These are phyloP conservation scores for Periophthalmodon schlosseri DNA, from an alignment of 2,113 vertebrate genomes.

Conservation along the genomic window DNA sequence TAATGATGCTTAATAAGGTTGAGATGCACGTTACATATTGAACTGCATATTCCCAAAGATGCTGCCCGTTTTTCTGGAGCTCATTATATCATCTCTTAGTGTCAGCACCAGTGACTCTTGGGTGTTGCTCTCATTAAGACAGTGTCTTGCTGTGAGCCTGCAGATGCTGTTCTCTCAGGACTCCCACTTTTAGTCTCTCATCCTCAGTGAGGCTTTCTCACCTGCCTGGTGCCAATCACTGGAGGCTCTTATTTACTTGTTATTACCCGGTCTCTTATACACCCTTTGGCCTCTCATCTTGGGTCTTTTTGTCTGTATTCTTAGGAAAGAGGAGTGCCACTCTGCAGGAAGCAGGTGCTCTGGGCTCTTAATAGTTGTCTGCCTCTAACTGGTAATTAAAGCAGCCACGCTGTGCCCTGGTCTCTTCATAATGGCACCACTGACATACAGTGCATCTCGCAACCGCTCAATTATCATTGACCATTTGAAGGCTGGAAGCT, in stretches of 20 bases:
- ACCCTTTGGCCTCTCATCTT: conserved; percentile 18
- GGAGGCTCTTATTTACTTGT: conserved; percentile 13
- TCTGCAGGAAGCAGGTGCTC: conserved; percentile 55
- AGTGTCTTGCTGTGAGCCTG: conserved; percentile 39
- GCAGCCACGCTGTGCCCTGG: conserved; percentile 55
- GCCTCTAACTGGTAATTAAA: conserved; percentile 63
- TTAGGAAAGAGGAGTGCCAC: conserved; percentile 31
- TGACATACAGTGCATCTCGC: conserved; percentile 38
- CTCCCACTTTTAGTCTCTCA: conserved; percentile 14
- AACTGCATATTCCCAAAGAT: conserved; percentile 17
- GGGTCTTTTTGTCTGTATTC: conserved; percentile 30
- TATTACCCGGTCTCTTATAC: conserved; percentile 15
- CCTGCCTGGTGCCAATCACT: conserved; percentile 1
- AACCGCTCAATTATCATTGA: conserved; percentile 56
- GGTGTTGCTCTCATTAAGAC: conserved; percentile 48
- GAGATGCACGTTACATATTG: conserved; percentile 4
- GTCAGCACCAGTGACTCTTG: conserved; percentile 28
- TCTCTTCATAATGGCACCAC: conserved; percentile 41
- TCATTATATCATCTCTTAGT: conserved; percentile 38
- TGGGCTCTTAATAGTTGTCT: conserved; percentile 56
- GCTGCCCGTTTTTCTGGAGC: conserved; percentile 22
- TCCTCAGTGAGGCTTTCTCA: conserved; percentile 17
- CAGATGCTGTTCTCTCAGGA: conserved; percentile 17
- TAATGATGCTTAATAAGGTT: conserved; percentile 15
- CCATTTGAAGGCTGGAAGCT: conserved; percentile 43